Evolutionary conservation across 1,140 invertebrate genomes (phyloP).

Genomic region (Pararge aegeria): DNA sequence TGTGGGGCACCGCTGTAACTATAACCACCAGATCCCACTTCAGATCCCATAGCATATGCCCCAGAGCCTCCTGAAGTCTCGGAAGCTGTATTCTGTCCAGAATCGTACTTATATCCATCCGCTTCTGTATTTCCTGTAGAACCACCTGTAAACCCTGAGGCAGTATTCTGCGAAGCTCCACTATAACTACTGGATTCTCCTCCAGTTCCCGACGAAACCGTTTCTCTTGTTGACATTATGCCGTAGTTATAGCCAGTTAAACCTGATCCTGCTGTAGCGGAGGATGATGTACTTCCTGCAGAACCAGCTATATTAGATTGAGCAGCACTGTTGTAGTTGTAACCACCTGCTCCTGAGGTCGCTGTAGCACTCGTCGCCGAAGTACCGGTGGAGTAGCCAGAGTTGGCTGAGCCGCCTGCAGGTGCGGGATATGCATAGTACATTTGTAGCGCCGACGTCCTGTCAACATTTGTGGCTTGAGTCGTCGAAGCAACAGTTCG

Average conservation of each 20-base stretch:
- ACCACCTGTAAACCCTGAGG: background rate
- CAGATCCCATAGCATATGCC: background rate
- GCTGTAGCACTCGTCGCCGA: constrained; percentile 15
- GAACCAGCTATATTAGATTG: constrained; percentile 6
- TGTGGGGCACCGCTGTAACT: constrained; percentile 10
- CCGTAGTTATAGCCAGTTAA: constrained; percentile 12
- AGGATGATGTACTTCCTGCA: background rate
- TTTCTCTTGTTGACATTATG: background rate
- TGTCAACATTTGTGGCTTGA: constrained; percentile 58
- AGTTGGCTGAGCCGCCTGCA: constrained; percentile 32
- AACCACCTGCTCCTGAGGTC: constrained; percentile 22
- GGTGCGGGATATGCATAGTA: constrained; percentile 66
- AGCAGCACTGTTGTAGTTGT: constrained; percentile 15
- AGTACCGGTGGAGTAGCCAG: constrained; percentile 26
- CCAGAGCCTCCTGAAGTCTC: background rate
- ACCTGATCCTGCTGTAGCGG: background rate
- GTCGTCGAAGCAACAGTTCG: constrained; percentile 40
- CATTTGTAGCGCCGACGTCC: constrained; percentile 54
- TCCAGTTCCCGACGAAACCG: background rate
- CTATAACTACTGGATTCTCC: constrained; percentile 20
- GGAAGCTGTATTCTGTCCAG: background rate
- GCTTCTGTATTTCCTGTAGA: background rate
- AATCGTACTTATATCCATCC: background rate
- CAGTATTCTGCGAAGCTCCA: background rate
- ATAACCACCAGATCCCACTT: background rate